Evolutionary conservation across 2,113 vertebrate genomes (phyloP).

Genomic region (Trogon surrucura): DNA sequence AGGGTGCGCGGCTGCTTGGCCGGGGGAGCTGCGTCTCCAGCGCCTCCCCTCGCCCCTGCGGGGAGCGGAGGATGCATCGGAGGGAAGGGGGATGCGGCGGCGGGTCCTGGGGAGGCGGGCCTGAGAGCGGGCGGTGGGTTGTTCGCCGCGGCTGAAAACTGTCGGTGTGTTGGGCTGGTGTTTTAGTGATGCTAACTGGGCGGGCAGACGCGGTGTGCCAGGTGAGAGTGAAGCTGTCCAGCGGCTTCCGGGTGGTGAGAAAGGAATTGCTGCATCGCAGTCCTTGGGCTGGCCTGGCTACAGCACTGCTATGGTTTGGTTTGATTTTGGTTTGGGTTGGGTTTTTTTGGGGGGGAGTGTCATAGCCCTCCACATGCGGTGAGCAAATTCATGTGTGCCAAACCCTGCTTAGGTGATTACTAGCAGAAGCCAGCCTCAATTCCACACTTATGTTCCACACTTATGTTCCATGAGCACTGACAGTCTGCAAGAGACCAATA

Average conservation of each 20-base stretch:
- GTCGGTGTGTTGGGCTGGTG: no score
- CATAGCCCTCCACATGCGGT: rapidly evolving
- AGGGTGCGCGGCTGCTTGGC: no score
- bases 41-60: no score
- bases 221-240: rapidly evolving
- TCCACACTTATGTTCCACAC: rapidly evolving
- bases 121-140: no score
- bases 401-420: rapidly evolving
- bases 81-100: no score
- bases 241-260: background rate
- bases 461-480: rapidly evolving
- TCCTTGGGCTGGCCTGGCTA: rapidly evolving
- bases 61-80: no score
- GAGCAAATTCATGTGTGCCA: background rate
- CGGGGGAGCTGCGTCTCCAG: no score
- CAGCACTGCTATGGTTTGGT: rapidly evolving
- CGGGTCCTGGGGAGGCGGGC: no score
- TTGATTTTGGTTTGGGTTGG: no score
- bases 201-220: no score
- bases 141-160: no score
- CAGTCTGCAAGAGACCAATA: rapidly evolving
- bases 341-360: background rate
- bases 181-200: no score
- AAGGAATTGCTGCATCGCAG: rapidly evolving
- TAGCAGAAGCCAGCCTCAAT: rapidly evolving